Conservation (phyloP, 2,113 vertebrate genomes). For the Dipodomys spectabilis region DNA sequence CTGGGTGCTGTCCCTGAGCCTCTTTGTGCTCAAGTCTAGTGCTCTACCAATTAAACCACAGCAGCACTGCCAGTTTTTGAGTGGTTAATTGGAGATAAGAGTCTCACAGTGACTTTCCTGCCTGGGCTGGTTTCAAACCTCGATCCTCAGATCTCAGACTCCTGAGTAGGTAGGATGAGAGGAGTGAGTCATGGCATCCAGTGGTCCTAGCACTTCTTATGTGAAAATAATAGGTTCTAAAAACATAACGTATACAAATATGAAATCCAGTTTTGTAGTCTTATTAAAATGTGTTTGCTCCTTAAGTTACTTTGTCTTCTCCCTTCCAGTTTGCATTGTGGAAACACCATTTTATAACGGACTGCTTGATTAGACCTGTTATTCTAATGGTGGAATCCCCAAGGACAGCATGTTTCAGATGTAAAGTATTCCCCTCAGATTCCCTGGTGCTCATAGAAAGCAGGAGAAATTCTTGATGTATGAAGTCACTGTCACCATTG, state of each 20-base stretch:
- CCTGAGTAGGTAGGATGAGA: no score
- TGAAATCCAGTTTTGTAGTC: conserved; percentile 58
- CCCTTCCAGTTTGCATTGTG: conserved; percentile 72
- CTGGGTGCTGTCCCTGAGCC: no score
- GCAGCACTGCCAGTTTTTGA: no score
- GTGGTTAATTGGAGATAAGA: no score
- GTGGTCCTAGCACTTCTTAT: background rate
- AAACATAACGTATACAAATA: background rate
- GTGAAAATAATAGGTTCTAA: conserved; percentile 52
- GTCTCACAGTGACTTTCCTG: no score
- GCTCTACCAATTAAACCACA: no score
- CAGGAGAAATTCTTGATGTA: conserved; percentile 88
- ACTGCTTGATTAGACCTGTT: conserved; percentile 87
- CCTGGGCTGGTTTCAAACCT: no score
- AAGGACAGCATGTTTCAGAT: conserved; percentile 87
- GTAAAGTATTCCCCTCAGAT: conserved; percentile 87
- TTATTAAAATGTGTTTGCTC: conserved; percentile 52
- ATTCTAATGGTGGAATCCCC: conserved; percentile 88
- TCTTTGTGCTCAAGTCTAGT: no score
- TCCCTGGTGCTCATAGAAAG: conserved; percentile 85
- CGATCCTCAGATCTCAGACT: no score
- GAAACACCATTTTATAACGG: conserved; percentile 83
- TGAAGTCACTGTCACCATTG: conserved; percentile 89
- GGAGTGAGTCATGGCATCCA: no score
- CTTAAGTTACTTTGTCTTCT: conserved; percentile 77